Base-by-base conservation (phyloP, 2,797 vertebrate genomes). In the Lacerta agilis region DNA sequence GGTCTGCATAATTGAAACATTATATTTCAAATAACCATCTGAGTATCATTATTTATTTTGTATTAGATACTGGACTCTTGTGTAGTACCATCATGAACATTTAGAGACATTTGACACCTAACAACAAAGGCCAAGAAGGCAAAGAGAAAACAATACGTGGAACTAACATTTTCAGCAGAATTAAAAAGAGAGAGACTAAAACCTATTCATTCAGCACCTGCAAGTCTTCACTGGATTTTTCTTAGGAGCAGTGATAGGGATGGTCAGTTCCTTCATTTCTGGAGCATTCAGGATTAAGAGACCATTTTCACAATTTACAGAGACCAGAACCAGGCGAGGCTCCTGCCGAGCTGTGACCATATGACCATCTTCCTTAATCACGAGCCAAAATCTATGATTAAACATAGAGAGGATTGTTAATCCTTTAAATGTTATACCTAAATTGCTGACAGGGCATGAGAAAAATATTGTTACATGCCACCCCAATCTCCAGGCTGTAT, bases 311-410 rank as follows among this genome's bases (percentile, higher is more conserved):
- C 80, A 94, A 79, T 85, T 93, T 71, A 98, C 72, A 8, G 97
- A 97, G 80, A 98, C 83, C 75, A 99, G 90, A 61, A 99, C 98
- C 0, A 99, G 96, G 0, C 97, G 97, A 1, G 99, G 98, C 95
- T 99, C 95, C 95, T 99, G 98, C 13, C 98, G 96, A 69, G 96
- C 99, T 0, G 99, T 99, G 82, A 99, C 97, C 98, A 98, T 98
- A 83, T 97, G 97, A 7, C 98, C 98, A 1, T 98, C 98, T 86
- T 98, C 98, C 0, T 97, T 97, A 85, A 97, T 94, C 89, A 99
- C 97, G 85, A 99, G 91, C 99, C 99, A 99, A 89, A 98, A 98
- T 91, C 99, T 99, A 95, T n/a, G 87, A 33, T 75, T 0, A 67
- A 3, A 4, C 5, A 25, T n/a, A 23, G 17, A 81, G 6, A 41